phyloP scores from a whole-genome alignment of 1,140 invertebrate genomes.

The Drosophila sp. region DNA sequence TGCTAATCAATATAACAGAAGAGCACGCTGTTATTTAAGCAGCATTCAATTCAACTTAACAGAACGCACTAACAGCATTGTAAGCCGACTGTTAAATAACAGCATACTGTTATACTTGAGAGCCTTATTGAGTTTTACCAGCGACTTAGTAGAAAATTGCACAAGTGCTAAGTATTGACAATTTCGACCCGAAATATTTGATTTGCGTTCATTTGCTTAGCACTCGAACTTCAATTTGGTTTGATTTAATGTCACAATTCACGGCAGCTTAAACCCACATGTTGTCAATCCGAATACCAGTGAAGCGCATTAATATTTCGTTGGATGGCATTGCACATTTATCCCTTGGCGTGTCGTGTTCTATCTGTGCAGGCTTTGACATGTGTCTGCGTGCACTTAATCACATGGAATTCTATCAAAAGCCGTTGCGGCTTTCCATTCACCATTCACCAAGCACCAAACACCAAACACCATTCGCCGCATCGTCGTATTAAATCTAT shows the following conservation, averaged over 20 bases:
- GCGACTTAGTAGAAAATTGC: too few relatives aligned
- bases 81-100: too few relatives aligned
- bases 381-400: conserved; percentile 74
- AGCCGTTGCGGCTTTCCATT: conserved; percentile 60
- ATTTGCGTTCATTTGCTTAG: neutral
- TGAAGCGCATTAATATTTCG: conserved; percentile 28
- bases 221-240: neutral
- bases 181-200: neutral
- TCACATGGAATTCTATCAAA: conserved; percentile 52
- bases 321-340: conserved; percentile 4
- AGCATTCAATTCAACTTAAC: too few relatives aligned
- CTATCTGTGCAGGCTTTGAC: conserved; percentile 48
- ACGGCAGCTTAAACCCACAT: conserved; percentile 19
- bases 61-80: too few relatives aligned
- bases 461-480: too few relatives aligned
- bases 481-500: conserved; percentile 64
- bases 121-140: too few relatives aligned
- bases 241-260: neutral
- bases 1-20: too few relatives aligned
- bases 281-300: conserved; percentile 24
- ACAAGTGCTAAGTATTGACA: too few relatives aligned
- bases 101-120: too few relatives aligned
- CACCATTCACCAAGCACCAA: conserved; percentile 29
- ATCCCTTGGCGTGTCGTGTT: neutral
- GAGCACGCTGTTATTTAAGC: too few relatives aligned